Evolutionary conservation across 2,888 invertebrate species (phyloP).

Genomic region (Flexamia atlantica): DNA sequence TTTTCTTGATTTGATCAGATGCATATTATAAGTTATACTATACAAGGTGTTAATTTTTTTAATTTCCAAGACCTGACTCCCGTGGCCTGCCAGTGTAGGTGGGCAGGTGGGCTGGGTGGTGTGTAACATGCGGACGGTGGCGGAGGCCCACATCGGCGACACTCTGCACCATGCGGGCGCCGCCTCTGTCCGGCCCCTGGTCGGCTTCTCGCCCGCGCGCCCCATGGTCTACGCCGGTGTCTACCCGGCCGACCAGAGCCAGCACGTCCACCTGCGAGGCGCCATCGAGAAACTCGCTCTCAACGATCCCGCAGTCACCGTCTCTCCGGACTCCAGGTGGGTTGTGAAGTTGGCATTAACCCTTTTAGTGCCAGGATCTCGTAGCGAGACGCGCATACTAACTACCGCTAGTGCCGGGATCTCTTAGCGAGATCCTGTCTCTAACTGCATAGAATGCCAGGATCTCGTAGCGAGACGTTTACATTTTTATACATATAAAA

Average conservation of each 20-base stretch:
- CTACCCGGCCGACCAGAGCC: constrained; percentile 94
- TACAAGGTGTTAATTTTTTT: too few species aligned
- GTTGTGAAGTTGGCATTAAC: background rate
- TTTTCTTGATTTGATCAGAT: too few species aligned
- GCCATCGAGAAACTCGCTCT: constrained; percentile 95
- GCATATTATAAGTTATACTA: too few species aligned
- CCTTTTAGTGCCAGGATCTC: too few species aligned
- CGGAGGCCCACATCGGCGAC: constrained; percentile 88
- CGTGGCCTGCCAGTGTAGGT: constrained; percentile 78
- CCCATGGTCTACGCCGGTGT: constrained; percentile 94
- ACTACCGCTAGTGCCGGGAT: too few species aligned
- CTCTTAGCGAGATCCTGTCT: too few species aligned
- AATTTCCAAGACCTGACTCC: background rate
- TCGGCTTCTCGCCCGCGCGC: constrained; percentile 82
- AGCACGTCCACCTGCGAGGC: constrained; percentile 83
- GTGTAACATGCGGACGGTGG: constrained; percentile 86
- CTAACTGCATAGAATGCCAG: too few species aligned
- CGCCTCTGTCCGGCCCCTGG: constrained; percentile 78
- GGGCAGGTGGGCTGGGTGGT: constrained; percentile 96
- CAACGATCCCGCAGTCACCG: constrained; percentile 95
- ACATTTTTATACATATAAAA: too few species aligned
- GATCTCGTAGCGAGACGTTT: too few species aligned
- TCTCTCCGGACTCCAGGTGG: constrained; percentile 89
- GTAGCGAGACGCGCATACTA: too few species aligned
- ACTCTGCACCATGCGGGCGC: constrained; percentile 80